Conservation (phyloP, 2,113 vertebrate species). For the Dipodomys spectabilis region DNA sequence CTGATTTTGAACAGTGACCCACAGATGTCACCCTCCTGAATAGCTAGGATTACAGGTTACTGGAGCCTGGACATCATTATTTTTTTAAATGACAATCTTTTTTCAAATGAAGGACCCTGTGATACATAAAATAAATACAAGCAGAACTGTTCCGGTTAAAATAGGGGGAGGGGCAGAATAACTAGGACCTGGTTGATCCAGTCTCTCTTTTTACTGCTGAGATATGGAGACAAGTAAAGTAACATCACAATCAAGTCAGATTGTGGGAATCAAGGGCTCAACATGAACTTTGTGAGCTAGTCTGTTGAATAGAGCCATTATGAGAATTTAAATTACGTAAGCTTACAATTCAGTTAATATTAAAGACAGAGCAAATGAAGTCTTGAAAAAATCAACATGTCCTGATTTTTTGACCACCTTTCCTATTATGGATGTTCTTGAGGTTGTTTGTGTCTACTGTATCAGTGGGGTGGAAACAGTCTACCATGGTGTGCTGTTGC, state of each 20-base stretch:
- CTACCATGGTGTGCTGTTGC: not conserved
- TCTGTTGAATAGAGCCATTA: slow-evolving; percentile 39
- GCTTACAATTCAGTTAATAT: slow-evolving; percentile 28
- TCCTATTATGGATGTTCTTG: not conserved
- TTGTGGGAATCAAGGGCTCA: not conserved
- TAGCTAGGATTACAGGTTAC: too few relatives aligned
- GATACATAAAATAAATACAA: slow-evolving; percentile 2
- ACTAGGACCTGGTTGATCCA: not conserved
- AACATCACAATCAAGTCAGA: not conserved
- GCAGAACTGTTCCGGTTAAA: not conserved
- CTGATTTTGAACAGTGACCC: too few relatives aligned
- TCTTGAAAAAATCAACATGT: slow-evolving; percentile 19
- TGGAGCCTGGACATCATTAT: too few relatives aligned
- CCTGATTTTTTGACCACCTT: slow-evolving; percentile 16
- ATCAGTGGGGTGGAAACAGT: not conserved
- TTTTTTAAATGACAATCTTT: not conserved
- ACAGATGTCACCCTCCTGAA: too few relatives aligned
- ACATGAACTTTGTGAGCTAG: not conserved
- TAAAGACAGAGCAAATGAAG: slow-evolving; percentile 40
- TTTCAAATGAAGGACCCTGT: slow-evolving; percentile 15
- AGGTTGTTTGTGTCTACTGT: not conserved
- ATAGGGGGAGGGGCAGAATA: not conserved
- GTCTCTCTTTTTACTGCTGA: slow-evolving; percentile 1
- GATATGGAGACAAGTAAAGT: slow-evolving; percentile 6
- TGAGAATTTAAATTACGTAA: slow-evolving; percentile 56